Percentiles rank a stretch among this genome's conserved stretches.
phyloP scores from a whole-genome alignment of 1,140 invertebrate species.

The Panagrolaimus sp. region DNA sequence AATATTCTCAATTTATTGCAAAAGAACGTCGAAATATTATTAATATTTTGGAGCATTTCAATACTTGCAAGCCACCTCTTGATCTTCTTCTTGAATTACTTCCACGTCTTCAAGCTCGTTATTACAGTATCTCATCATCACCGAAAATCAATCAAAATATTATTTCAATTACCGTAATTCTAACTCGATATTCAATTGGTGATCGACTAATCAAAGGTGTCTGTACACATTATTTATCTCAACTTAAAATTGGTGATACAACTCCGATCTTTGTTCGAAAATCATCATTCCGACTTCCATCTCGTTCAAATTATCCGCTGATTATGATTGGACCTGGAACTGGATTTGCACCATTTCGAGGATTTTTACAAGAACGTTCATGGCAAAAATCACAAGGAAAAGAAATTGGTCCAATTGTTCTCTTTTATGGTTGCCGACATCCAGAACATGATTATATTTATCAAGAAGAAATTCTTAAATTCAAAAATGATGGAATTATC shows the following conservation, averaged over 20 bases:
- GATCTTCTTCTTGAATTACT: conserved; percentile 80
- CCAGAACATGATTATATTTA: conserved; percentile 88
- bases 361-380: conserved; percentile 88
- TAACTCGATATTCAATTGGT: conserved; percentile 83
- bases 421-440: conserved; percentile 94
- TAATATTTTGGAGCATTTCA: conserved; percentile 81
- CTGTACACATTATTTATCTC: conserved; percentile 79
- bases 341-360: conserved; percentile 94
- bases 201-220: conserved; percentile 82
- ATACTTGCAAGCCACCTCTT: conserved; percentile 70
- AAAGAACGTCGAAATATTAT: conserved; percentile 86
- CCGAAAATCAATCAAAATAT: conserved; percentile 80
- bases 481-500: conserved; percentile 72
- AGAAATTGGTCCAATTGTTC: conserved; percentile 81
- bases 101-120: conserved; percentile 86
- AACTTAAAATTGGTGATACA: conserved; percentile 28
- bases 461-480: conserved; percentile 79
- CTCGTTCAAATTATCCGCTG: conserved; percentile 78
- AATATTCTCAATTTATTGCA: conserved; percentile 84
- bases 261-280: conserved; percentile 87
- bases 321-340: conserved; percentile 54
- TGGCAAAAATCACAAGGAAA: conserved; percentile 67
- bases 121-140: conserved; percentile 97
- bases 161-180: conserved; percentile 88
- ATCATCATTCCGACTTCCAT: conserved; percentile 89